Percentiles rank a stretch among this genome's conserved stretches.
Conservation (phyloP, 2,888 invertebrate genomes). For the Apantesis nais region DNA sequence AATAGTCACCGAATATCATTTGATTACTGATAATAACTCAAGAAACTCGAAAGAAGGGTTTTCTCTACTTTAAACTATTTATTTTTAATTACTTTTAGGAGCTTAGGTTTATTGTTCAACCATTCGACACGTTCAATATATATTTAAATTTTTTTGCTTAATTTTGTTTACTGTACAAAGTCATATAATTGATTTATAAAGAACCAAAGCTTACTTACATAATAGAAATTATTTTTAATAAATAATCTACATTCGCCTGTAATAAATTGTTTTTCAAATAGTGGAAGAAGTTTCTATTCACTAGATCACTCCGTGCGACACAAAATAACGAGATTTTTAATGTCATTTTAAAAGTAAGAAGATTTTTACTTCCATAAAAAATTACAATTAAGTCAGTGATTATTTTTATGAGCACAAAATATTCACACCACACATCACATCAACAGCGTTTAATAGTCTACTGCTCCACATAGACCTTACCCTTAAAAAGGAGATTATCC, state of each 20-base stretch:
- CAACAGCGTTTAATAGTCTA: too few relatives aligned
- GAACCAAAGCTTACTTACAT: neutral
- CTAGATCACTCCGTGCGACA: neutral
- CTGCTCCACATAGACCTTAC: too few relatives aligned
- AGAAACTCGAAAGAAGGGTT: neutral
- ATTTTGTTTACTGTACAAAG: neutral
- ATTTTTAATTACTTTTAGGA: neutral
- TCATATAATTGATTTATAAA: neutral
- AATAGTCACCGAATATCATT: slow-evolving; percentile 28
- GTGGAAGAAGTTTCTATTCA: neutral
- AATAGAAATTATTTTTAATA: neutral
- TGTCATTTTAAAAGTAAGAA: neutral
- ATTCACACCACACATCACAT: too few relatives aligned
- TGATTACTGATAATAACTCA: slow-evolving; percentile 6
- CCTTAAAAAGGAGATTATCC: too few relatives aligned
- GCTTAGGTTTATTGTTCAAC: neutral
- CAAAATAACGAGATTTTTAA: neutral
- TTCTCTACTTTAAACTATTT: neutral
- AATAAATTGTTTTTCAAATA: neutral
- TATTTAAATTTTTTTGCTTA: neutral
- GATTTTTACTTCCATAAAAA: neutral
- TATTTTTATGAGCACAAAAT: too few relatives aligned
- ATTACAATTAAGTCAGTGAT: neutral
- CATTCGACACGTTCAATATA: too few relatives aligned
- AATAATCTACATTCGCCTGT: neutral